These are phyloP conservation scores for Petrocephalus microphthalmus DNA, from an alignment of 2,113 vertebrate species.

Conservation along the genomic window DNA sequence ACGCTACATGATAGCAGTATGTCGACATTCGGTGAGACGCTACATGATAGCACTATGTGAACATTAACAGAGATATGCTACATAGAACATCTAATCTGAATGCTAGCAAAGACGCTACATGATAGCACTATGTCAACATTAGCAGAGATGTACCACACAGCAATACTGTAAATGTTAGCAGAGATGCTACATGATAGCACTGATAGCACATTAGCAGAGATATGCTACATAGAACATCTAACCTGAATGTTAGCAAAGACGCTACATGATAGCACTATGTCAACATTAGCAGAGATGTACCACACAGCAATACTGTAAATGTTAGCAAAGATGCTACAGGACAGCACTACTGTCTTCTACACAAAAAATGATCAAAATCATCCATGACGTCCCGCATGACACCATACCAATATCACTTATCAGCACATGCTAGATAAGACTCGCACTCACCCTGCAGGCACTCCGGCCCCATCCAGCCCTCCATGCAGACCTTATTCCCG, in stretches of 20 bases:
- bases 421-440: neutral
- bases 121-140: neutral
- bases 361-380: neutral
- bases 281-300: neutral
- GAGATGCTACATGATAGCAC: neutral
- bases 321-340: neutral
- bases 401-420: neutral
- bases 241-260: neutral
- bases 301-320: neutral
- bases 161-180: neutral
- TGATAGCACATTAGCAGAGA: neutral
- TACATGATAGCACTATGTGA: neutral
- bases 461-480: slow-evolving; percentile 62
- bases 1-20: too few relatives aligned
- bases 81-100: neutral
- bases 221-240: neutral
- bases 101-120: neutral
- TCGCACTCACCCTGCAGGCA: slow-evolving; percentile 51
- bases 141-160: neutral
- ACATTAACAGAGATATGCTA: neutral
- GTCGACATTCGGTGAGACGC: neutral
- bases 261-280: neutral
- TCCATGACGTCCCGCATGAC: neutral
- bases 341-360: neutral
- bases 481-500: slow-evolving; percentile 72